Conservation (phyloP, 2,113 vertebrate genomes). For the Chauna torquata region DNA sequence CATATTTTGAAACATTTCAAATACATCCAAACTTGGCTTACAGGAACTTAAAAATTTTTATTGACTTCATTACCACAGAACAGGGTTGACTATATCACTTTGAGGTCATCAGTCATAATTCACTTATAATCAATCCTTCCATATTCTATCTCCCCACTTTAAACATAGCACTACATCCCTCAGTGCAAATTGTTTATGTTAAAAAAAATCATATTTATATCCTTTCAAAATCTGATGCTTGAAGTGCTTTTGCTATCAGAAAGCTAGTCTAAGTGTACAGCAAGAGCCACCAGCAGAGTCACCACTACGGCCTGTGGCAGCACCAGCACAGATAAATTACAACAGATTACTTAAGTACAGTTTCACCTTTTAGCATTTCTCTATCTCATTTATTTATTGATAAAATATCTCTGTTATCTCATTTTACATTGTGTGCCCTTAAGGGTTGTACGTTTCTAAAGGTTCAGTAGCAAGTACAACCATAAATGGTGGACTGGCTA, state of each 20-base stretch:
- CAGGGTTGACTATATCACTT: background rate
- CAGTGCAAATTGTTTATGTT: background rate
- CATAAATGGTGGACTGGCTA: background rate
- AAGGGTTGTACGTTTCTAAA: background rate
- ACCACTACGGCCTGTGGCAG: background rate
- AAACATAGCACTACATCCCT: background rate
- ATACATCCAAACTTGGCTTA: background rate
- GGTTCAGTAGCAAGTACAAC: background rate
- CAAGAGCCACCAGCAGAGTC: background rate
- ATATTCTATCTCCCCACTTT: background rate
- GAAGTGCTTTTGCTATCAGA: background rate
- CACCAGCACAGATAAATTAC: background rate
- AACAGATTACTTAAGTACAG: background rate
- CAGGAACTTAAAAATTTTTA: background rate
- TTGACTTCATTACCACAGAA: background rate
- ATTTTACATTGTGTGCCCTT: background rate
- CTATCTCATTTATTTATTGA: no score
- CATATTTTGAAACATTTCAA: background rate
- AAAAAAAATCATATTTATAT: background rate
- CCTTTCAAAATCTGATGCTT: background rate
- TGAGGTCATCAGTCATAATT: background rate
- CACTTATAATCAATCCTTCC: background rate
- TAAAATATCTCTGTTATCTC: no score
- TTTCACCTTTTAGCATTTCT: background rate
- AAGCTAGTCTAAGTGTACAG: background rate